Evolutionary conservation across 92 coral and sea anemone genomes (phyloP), one percentile per base, ranked within the genome.

Genomic region (Paragorgia papillata): DNA sequence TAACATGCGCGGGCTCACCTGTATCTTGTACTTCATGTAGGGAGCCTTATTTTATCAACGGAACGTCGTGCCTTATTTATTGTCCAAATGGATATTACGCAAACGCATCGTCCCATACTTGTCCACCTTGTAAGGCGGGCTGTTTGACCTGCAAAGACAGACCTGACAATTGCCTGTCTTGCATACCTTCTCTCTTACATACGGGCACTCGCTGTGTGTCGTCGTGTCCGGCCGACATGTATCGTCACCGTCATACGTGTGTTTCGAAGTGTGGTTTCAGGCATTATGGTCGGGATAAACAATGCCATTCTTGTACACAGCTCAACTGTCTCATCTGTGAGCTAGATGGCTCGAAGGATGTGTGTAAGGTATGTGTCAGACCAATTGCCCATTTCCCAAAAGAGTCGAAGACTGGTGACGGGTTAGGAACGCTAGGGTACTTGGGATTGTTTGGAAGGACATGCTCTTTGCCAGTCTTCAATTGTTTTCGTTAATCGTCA

Each of bases 11-110:
- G 8, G 33, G 15, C 0, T 9, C 18, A 28, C 63, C 78, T 53
- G 78, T 53, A 0, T n/a, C 18, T n/a, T 71, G 78, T 14, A 17
- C 58, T 13, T 6, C 30, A 21, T 71, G 78, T 55, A n/a, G 78
- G 27, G 12, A 31, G 8, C 62, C 78, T 3, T 53, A 48, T 19
- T 53, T 14, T 6, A 9, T 48, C 7, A 53, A 71, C 26, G 78
- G 64, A 12, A 54, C 64, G 21, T 33, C 48, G 18, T 71, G 78
- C 25, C 29, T 15, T 13, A 17, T 9, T 22, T 30, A 15, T 13
- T 71, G 78, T 54, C 78, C 78, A 0, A 58, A 51, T 71, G 78
- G 78, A 26, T 18, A 34, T 0, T 71, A 53, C 53, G 18, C 46
- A 12, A 71, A 55, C 41, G 43, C 28, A 1, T 29, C 62, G 20